These are phyloP conservation scores for Engystomops pustulosus DNA, from an alignment of 2,113 vertebrate species.

Conservation along the genomic window DNA sequence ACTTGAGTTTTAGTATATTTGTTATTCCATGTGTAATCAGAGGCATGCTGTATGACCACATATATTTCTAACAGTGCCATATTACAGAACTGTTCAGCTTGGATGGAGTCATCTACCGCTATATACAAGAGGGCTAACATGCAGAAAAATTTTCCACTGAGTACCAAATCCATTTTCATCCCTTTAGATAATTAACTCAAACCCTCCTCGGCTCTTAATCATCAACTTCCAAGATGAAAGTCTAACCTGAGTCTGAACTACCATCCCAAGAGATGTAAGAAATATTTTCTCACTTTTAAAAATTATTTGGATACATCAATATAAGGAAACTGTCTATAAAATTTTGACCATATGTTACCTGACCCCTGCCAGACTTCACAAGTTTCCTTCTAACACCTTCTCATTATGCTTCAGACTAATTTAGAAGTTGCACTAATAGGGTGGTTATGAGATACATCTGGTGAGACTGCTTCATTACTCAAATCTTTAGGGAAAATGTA, in stretches of 20 bases:
- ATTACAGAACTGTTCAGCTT: not conserved
- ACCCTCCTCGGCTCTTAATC: not conserved
- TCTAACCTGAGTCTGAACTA: conserved; percentile 2
- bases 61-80: not conserved
- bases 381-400: conserved; percentile 6
- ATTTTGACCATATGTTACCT: conserved; percentile 2
- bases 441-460: conserved; percentile 9
- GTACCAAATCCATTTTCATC: not conserved
- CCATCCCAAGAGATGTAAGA: not conserved
- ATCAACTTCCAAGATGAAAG: not conserved
- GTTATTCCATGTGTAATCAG: no score
- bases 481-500: conserved; percentile 1
- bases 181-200: not conserved
- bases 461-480: not conserved
- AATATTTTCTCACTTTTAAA: no score
- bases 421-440: conserved; percentile 20
- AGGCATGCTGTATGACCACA: no score
- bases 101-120: not conserved
- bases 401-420: conserved; percentile 36
- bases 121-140: not conserved
- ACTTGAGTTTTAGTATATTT: no score
- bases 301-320: conserved; percentile 17
- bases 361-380: conserved; percentile 28
- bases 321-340: conserved; percentile 1
- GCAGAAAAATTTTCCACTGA: not conserved